A percentile compares a stretch with the other conserved stretches of the same genome.
phyloP scores from a whole-genome alignment of 2,797 vertebrate species.

The Gymnothorax reevesii region DNA sequence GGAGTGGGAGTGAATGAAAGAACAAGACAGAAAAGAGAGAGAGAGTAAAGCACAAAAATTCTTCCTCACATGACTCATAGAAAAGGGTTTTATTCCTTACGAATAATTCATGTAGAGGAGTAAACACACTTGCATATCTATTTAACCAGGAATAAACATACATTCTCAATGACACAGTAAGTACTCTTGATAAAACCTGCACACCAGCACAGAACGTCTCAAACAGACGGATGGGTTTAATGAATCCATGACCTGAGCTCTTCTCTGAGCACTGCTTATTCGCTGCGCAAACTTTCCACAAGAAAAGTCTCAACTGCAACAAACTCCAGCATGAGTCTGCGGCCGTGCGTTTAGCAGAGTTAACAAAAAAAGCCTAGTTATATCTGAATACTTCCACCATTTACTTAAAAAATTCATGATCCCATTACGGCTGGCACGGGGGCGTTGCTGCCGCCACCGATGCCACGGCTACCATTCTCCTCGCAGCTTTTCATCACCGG shows the following conservation, averaged over 20 bases:
- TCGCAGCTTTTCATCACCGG: not conserved
- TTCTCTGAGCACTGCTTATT: not conserved
- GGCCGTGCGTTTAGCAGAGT: not conserved
- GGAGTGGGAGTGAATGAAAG: not conserved
- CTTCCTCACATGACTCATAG: not conserved
- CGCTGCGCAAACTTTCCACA: not conserved
- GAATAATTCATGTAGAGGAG: conserved; percentile 2
- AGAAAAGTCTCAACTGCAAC: not conserved
- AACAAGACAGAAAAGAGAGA: not conserved
- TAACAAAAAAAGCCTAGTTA: conserved; percentile 35
- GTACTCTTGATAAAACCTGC: not conserved
- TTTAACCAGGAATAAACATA: not conserved
- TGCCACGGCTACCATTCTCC: not conserved
- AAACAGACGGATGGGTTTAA: not conserved
- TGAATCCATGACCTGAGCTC: not conserved
- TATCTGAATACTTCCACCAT: conserved; percentile 31
- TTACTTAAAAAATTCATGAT: conserved; percentile 48
- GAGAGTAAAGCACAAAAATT: not conserved
- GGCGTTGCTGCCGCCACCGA: not conserved
- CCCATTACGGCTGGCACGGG: conserved; percentile 38
- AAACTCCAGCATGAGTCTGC: not conserved
- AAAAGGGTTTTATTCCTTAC: not conserved
- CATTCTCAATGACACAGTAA: not conserved
- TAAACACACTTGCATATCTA: not conserved
- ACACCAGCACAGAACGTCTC: not conserved